Evolutionary conservation across 2,113 vertebrate species (phyloP), one percentile per base, ranked within the genome.

Genomic region (Orthonyx spaldingii): DNA sequence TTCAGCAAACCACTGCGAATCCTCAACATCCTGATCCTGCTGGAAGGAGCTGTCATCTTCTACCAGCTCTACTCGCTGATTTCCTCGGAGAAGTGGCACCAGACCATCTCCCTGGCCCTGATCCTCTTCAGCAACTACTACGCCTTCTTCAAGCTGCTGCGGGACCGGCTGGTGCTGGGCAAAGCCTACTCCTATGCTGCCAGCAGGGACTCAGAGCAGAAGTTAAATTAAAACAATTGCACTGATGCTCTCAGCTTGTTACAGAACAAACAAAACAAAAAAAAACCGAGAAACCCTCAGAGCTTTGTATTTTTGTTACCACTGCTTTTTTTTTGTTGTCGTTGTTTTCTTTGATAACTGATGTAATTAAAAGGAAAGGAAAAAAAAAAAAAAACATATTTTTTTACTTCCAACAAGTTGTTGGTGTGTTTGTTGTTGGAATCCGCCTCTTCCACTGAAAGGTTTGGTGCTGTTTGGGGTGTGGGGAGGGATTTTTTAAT

Each of bases 101-200:
- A 99, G 97, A 99, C 98, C 1, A 99, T 99, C 98, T 99, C 99
- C 0, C 97, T 99, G 97, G 99, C 99, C 5, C 98, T 99, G 95
- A 99, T 99, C 93, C 99, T 99, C 96, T 99, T 99, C 98, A 99
- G 99, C 98, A 99, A 99, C 98, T 99, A 99, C 96, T 99, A 99
- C 16, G 98, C 99, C 97, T 99, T 99, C 97, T 99, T 99, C 98
- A 99, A 99, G 95, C 98, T 99, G 91, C 98, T 99, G 80, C 98
- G 99, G 96, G 99, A 99, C 98, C 98, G 99, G 56, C 98, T 99
- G 93, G 99, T 99, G 74, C 89, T 99, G 84, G 99, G 99, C 75
- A 99, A 99, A 95, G 99, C 99, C 19, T 99, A 99, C 94, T 98
- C 99, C 0, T 99, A 99, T 28, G 97, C 98, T 39, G 98, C 98